phyloP scores from a whole-genome alignment of 2,797 vertebrate genomes.

The Emydoidea blandingii region DNA sequence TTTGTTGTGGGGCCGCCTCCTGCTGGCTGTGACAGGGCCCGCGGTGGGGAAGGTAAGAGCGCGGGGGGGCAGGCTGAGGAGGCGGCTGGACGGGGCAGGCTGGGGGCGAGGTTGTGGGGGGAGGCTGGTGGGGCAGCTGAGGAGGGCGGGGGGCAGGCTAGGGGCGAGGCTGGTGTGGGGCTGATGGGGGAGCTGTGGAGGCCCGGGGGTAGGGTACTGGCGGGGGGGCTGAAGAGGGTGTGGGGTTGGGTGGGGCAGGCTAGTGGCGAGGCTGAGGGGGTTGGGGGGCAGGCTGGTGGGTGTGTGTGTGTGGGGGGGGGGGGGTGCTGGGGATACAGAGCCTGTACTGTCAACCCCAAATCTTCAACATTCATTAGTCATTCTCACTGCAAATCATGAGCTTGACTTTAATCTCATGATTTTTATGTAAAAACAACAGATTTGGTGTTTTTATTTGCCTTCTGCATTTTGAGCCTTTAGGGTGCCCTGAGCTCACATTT shows the following conservation, averaged over 20 bases:
- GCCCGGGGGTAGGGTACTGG: too few species aligned
- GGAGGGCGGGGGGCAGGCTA: neutral
- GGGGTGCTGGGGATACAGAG: neutral
- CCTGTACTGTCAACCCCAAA: neutral
- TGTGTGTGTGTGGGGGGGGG: neutral
- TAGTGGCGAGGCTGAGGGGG: too few species aligned
- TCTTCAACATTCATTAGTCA: too few species aligned
- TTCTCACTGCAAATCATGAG: too few species aligned
- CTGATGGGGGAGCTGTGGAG: neutral
- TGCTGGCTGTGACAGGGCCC: neutral
- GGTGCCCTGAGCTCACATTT: neutral
- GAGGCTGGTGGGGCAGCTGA: neutral
- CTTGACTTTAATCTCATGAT: too few species aligned
- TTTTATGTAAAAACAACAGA: neutral
- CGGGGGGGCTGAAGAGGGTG: too few species aligned
- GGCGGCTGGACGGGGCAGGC: too few species aligned
- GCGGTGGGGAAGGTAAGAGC: neutral
- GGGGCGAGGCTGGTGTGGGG: neutral
- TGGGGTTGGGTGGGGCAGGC: too few species aligned
- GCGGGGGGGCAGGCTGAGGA: too few species aligned
- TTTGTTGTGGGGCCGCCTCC: neutral
- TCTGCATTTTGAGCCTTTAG: neutral
- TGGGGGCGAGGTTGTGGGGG: too few species aligned
- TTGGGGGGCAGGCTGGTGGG: neutral
- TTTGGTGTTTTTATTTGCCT: neutral